Conservation (phyloP, 2,113 vertebrate genomes). For the Nestor notabilis region DNA sequence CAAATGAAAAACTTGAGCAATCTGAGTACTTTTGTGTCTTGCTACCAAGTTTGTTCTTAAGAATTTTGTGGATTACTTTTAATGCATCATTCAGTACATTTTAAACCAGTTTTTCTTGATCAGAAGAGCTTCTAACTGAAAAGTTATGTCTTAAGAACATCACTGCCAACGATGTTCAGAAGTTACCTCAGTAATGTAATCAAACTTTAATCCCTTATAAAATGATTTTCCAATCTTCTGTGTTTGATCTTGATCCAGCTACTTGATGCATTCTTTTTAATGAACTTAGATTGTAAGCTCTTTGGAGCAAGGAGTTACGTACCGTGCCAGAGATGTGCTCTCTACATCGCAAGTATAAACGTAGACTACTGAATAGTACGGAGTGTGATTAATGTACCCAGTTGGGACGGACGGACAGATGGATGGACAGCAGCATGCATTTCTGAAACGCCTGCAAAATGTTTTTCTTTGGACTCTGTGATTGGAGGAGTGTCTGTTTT, state of each 20-base stretch:
- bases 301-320: neutral
- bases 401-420: neutral
- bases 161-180: neutral
- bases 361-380: neutral
- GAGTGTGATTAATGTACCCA: neutral
- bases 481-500: neutral
- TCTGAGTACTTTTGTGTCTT: neutral
- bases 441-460: neutral
- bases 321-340: neutral
- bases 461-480: neutral
- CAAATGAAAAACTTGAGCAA: neutral
- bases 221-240: neutral
- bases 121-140: slow-evolving; percentile 5
- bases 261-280: neutral
- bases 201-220: neutral
- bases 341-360: neutral
- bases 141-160: slow-evolving; percentile 24
- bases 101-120: neutral
- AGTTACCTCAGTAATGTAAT: slow-evolving; percentile 34
- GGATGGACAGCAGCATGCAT: neutral
- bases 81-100: neutral
- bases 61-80: neutral
- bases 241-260: neutral
- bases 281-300: slow-evolving; percentile 50
- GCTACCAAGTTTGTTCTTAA: neutral